Percentiles rank a stretch among this genome's conserved stretches.
These are phyloP conservation scores for Pseudomyrmex dendroicus DNA, from an alignment of 1,140 invertebrate species.

Conservation along the genomic window DNA sequence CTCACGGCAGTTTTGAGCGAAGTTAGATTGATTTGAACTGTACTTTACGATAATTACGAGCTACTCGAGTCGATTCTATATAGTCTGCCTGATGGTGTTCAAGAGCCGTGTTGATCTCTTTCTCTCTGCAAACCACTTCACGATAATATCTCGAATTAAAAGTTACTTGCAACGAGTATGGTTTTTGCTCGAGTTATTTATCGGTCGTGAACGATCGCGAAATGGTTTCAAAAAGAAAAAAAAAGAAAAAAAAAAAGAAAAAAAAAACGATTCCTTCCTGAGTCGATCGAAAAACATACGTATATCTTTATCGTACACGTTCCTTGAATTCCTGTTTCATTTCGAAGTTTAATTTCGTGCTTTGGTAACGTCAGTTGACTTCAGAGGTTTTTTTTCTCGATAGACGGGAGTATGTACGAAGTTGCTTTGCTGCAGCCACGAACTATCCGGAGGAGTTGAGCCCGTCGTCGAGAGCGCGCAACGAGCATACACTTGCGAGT, in stretches of 20 bases:
- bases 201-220: no score
- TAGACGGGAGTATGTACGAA: neutral
- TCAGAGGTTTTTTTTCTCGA: neutral
- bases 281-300: neutral
- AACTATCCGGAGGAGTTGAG: conserved; percentile 21
- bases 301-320: no score
- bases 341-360: neutral
- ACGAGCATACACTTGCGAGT: conserved; percentile 36
- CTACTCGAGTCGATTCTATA: conserved; percentile 15
- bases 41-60: conserved; percentile 44
- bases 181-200: no score
- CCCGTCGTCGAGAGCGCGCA: conserved; percentile 15
- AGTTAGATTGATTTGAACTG: conserved; percentile 39
- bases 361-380: conserved; percentile 21
- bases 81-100: conserved; percentile 19
- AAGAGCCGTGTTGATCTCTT: conserved; percentile 11
- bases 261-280: no score
- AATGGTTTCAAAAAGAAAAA: no score
- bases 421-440: neutral
- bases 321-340: no score
- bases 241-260: no score
- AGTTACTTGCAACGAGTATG: neutral
- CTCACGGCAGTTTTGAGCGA: conserved; percentile 3
- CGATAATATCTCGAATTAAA: neutral
- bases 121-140: neutral